These are phyloP conservation scores for Onychostruthus taczanowskii DNA, from an alignment of 2,113 vertebrate genomes.

Conservation along the genomic window DNA sequence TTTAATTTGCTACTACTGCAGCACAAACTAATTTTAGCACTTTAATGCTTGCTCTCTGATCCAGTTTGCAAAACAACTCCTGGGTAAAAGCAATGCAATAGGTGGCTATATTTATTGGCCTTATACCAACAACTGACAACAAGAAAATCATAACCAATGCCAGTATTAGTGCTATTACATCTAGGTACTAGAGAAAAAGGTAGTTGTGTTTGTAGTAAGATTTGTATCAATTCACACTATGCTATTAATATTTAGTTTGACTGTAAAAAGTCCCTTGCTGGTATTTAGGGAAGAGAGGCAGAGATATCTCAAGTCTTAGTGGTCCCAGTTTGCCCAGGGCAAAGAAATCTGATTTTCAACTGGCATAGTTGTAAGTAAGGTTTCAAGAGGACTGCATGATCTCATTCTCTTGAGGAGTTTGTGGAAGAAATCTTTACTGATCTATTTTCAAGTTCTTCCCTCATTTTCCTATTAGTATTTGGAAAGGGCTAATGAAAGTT, in stretches of 20 bases:
- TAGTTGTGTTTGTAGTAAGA: neutral
- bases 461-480: neutral
- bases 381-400: neutral
- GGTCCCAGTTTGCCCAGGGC: neutral
- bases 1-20: constrained; percentile 31
- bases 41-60: neutral
- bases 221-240: neutral
- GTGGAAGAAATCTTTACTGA: neutral
- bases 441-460: neutral
- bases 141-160: constrained; percentile 9
- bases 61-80: neutral
- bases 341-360: neutral
- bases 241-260: neutral
- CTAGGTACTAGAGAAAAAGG: neutral
- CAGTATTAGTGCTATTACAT: neutral
- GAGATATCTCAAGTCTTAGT: neutral
- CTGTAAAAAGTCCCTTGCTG: neutral
- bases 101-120: neutral
- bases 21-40: constrained; percentile 40
- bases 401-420: neutral
- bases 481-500: neutral
- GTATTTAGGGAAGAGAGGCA: neutral
- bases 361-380: neutral
- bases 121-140: neutral
- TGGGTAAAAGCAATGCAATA: neutral